These are phyloP conservation scores for Aurelia sp. DNA, from an alignment of 30 jellyfish, hydroid and myxozoan genomes.

Conservation along the genomic window DNA sequence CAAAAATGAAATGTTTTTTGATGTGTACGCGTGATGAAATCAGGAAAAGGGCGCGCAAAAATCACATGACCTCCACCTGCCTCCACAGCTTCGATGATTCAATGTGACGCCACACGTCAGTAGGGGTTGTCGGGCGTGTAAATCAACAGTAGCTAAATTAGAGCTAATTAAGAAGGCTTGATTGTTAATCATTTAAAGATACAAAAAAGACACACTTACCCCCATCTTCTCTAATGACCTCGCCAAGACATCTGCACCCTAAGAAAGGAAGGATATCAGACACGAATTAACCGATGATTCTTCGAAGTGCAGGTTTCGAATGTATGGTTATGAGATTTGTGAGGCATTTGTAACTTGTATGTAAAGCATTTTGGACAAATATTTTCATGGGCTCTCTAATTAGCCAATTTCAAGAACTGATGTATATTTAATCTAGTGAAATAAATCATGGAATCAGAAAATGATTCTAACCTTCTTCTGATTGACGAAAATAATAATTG, in stretches of 20 bases:
- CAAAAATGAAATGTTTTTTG: too few species aligned
- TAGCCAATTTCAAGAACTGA: too few species aligned
- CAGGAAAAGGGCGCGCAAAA: too few species aligned
- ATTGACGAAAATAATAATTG: constrained; percentile 95
- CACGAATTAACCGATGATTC: background rate
- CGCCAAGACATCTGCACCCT: constrained; percentile 99
- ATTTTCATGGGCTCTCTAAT: background rate
- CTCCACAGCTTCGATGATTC: too few species aligned
- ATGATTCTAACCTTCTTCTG: constrained; percentile 88
- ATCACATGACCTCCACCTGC: too few species aligned
- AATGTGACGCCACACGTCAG: too few species aligned
- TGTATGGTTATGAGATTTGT: background rate
- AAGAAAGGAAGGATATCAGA: background rate
- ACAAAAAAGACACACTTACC: constrained; percentile 53
- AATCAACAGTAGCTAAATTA: too few species aligned
- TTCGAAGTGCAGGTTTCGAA: background rate
- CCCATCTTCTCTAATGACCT: constrained; percentile 98
- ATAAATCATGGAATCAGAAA: background rate
- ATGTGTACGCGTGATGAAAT: too few species aligned
- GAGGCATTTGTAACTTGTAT: background rate
- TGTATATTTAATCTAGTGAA: background rate
- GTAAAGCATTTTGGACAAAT: too few species aligned
- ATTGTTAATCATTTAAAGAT: background rate
- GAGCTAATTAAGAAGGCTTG: too few species aligned
- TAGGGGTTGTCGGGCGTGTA: too few species aligned